Evolutionary conservation across 2,797 vertebrate species (phyloP).

Genomic region (Crenuchus spilurus): DNA sequence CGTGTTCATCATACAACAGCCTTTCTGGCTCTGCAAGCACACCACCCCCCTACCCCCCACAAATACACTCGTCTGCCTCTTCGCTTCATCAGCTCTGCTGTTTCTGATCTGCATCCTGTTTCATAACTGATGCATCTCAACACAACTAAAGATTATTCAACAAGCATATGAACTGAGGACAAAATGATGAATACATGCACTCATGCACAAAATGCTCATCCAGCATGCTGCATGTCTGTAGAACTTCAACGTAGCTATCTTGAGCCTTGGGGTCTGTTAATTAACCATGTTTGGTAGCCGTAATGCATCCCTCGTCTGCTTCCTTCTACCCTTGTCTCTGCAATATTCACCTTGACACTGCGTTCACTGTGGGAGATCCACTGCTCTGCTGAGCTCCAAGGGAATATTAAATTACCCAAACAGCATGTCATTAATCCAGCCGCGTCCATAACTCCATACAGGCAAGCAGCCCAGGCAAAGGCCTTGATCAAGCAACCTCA

Average conservation of each 20-base stretch:
- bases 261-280: not conserved
- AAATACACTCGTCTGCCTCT: not conserved
- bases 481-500: not conserved
- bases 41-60: not conserved
- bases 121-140: not conserved
- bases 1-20: not conserved
- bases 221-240: not conserved
- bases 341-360: constrained; percentile 35
- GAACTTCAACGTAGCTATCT: not conserved
- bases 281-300: not conserved
- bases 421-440: constrained; percentile 33
- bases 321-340: constrained; percentile 1
- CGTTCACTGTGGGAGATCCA: constrained; percentile 31
- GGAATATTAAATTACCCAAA: constrained; percentile 53
- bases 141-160: not conserved
- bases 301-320: not conserved
- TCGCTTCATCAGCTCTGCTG: not conserved
- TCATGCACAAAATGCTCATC: not conserved
- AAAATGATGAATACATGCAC: not conserved
- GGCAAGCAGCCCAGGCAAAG: constrained; percentile 2
- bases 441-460: constrained; percentile 35
- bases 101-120: not conserved
- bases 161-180: not conserved
- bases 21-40: not conserved
- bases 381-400: constrained; percentile 36